Percentiles rank a stretch among this genome's conserved stretches.
phyloP scores from a whole-genome alignment of 1,140 invertebrate species.

The Thaumetopoea pityocampa region DNA sequence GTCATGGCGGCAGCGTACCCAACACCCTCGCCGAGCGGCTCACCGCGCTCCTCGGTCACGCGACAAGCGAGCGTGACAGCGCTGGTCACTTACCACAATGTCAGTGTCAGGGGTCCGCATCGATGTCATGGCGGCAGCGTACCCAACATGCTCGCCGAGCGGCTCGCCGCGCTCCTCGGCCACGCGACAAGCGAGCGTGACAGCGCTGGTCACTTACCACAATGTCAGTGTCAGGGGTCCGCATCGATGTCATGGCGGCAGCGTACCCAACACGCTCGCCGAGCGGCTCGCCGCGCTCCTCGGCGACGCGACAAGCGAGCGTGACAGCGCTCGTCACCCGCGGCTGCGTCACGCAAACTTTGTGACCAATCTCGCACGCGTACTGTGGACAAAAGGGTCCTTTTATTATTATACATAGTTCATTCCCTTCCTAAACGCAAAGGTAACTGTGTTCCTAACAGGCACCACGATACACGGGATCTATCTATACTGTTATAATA shows the following conservation, averaged over 20 bases:
- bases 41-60: conserved; percentile 92
- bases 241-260: conserved; percentile 96
- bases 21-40: conserved; percentile 82
- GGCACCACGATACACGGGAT: too few species aligned
- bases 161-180: conserved; percentile 90
- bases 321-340: too few species aligned
- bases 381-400: conserved; percentile 83
- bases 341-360: conserved; percentile 94
- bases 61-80: conserved; percentile 91
- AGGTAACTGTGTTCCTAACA: too few species aligned
- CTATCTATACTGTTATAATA: too few species aligned
- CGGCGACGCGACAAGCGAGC: too few species aligned
- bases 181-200: conserved; percentile 92
- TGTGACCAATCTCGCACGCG: conserved; percentile 94
- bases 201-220: conserved; percentile 91
- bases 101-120: conserved; percentile 83
- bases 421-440: too few species aligned
- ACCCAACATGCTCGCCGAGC: conserved; percentile 89
- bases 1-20: conserved; percentile 97
- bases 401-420: too few species aligned
- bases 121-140: conserved; percentile 94
- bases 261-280: conserved; percentile 91
- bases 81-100: conserved; percentile 92
- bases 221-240: too few species aligned
- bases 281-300: too few species aligned